phyloP scores from a whole-genome alignment of 2,797 vertebrate species.

The Phoebastria nigripes region DNA sequence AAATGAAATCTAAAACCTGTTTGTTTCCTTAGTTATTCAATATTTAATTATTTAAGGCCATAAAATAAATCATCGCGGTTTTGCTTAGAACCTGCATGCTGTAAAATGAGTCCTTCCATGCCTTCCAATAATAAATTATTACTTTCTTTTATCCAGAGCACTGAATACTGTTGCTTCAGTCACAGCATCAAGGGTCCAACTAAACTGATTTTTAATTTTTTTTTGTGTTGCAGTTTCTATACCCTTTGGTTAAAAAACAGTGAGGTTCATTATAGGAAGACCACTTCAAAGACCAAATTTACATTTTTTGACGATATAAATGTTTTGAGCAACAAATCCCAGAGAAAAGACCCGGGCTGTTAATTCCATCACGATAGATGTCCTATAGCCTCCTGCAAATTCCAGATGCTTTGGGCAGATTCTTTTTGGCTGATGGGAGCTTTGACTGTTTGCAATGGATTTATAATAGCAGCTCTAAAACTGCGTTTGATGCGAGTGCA shows the following conservation, averaged over 20 bases:
- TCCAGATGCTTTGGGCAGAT: neutral
- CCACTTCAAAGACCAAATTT: constrained; percentile 26
- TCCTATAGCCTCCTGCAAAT: neutral
- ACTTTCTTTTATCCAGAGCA: neutral
- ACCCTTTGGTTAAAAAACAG: neutral
- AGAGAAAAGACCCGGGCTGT: neutral
- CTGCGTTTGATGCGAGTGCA: neutral
- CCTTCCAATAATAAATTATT: neutral
- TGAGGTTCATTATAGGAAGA: neutral
- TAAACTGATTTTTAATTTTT: neutral
- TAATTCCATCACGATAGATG: neutral
- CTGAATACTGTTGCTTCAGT: neutral
- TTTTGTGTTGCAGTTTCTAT: neutral
- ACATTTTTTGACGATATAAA: neutral
- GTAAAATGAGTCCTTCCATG: neutral
- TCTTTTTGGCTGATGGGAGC: neutral
- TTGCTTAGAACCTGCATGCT: neutral
- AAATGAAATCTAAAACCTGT: neutral
- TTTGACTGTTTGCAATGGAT: neutral
- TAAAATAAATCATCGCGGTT: neutral
- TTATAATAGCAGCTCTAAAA: neutral
- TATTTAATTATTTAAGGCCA: neutral
- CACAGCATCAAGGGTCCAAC: neutral
- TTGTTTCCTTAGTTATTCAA: neutral
- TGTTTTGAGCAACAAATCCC: neutral